phyloP scores from a whole-genome alignment of 1,140 invertebrate genomes.

The Pristionchus pacificus region DNA sequence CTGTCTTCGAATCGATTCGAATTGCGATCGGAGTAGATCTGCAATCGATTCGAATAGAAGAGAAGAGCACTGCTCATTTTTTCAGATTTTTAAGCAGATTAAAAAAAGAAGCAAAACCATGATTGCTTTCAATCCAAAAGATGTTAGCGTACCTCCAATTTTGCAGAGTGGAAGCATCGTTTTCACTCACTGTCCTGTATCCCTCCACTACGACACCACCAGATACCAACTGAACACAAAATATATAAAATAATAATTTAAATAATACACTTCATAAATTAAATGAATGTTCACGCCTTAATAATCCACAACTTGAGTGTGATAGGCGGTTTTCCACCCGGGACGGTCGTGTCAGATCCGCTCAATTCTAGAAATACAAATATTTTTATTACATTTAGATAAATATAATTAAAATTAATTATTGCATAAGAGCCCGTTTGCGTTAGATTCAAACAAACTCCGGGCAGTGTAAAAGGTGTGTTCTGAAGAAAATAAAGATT shows the following conservation, averaged over 20 bases:
- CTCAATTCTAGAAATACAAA: too few species aligned
- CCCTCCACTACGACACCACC: not conserved
- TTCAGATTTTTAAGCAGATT: not conserved
- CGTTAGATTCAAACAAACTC: too few species aligned
- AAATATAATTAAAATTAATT: too few species aligned
- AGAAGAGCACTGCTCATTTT: not conserved
- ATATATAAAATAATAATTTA: not conserved
- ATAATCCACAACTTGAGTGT: not conserved
- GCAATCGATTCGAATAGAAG: not conserved
- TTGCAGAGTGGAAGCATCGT: not conserved
- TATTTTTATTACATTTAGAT: too few species aligned
- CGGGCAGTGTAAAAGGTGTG: too few species aligned
- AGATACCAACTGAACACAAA: not conserved
- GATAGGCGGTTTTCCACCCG: not conserved
- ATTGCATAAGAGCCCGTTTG: too few species aligned
- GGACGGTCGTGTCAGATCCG: not conserved
- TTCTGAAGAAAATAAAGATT: too few species aligned
- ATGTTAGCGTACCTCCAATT: not conserved
- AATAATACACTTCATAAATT: not conserved
- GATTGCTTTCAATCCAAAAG: not conserved
- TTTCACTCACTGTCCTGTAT: not conserved
- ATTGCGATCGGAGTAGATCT: not conserved
- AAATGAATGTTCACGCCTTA: not conserved
- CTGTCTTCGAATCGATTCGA: not conserved
- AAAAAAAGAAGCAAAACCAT: not conserved